phyloP scores from a whole-genome alignment of 2,113 vertebrate genomes.

The Rana temporaria region DNA sequence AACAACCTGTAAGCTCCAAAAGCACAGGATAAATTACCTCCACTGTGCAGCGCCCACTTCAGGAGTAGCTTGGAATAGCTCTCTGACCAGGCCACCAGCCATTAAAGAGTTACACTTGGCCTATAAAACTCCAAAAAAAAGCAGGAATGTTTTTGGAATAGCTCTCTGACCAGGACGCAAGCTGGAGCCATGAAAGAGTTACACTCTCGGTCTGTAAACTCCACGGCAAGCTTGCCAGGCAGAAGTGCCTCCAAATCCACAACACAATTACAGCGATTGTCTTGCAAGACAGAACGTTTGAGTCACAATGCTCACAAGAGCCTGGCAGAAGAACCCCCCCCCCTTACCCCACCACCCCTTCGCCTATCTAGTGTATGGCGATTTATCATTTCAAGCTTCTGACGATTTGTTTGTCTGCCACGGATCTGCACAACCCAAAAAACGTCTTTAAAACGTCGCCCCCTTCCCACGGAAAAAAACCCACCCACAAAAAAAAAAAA shows the following conservation, averaged over 20 bases:
- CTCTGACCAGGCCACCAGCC: background rate
- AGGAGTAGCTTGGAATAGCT: too few species aligned
- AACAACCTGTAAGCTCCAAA: background rate
- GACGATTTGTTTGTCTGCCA: too few species aligned
- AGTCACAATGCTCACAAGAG: conserved; percentile 24
- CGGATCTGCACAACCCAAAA: too few species aligned
- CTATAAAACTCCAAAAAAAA: too few species aligned
- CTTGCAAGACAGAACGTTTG: conserved; percentile 26
- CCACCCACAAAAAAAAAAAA: background rate
- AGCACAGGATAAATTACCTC: too few species aligned
- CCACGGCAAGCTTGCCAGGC: background rate
- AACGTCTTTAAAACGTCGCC: too few species aligned
- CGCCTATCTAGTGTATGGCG: background rate
- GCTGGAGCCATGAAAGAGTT: background rate
- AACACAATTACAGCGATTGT: conserved; percentile 20
- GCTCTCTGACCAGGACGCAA: background rate
- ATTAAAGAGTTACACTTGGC: background rate
- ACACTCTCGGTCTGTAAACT: background rate
- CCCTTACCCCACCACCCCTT: too few species aligned
- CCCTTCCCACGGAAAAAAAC: background rate
- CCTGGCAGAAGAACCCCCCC: background rate
- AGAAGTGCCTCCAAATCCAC: background rate
- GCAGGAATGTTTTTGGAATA: too few species aligned
- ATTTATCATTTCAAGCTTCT: background rate
- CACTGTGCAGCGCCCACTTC: background rate